Evolutionary conservation across 2,797 vertebrate species (phyloP).

Genomic region (Atherinosoma microstoma): DNA sequence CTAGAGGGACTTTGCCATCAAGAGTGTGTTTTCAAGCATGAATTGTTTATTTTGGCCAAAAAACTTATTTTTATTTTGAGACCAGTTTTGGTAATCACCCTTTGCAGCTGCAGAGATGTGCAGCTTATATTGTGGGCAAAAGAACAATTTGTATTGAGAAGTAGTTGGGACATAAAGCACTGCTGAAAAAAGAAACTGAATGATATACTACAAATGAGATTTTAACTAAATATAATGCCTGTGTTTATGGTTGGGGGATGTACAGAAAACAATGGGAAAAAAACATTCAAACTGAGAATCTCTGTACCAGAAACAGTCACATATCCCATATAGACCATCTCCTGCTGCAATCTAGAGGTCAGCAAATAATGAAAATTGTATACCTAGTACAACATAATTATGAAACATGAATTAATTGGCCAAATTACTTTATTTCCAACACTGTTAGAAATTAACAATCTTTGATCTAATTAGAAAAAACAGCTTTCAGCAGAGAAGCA

Average conservation of each 20-base stretch:
- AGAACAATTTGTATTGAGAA: background rate
- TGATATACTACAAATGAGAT: background rate
- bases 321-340: background rate
- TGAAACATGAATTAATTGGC: background rate
- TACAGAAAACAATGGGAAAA: background rate
- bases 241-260: background rate
- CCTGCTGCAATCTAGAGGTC: background rate
- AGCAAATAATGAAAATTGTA: background rate
- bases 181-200: background rate
- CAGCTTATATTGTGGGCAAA: background rate
- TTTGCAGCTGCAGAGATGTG: background rate
- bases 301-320: background rate
- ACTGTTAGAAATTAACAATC: background rate
- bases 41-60: background rate
- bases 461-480: background rate
- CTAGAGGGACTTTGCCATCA: constrained; percentile 12
- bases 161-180: too few species aligned
- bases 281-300: too few species aligned
- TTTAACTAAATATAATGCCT: background rate
- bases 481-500: background rate
- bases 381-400: background rate
- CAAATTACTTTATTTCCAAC: background rate
- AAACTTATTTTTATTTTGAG: background rate
- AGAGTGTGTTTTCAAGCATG: background rate
- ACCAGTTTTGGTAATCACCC: background rate